Conservation (phyloP, 2,113 vertebrate genomes). For the Mormoops blainvillei region DNA sequence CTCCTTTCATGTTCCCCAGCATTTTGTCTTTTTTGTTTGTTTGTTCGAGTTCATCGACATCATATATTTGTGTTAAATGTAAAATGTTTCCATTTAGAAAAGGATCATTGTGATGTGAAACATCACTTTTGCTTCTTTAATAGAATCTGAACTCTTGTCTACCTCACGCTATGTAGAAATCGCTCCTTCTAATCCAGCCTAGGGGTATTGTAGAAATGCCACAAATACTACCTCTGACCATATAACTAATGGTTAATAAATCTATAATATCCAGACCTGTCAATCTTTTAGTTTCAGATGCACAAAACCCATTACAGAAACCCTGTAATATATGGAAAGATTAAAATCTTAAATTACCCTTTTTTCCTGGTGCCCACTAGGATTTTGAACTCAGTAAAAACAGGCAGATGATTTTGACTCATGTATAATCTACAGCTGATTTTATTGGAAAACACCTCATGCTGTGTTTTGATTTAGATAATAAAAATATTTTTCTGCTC, state of each 20-base stretch:
- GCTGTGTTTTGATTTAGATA: slow-evolving; percentile 76
- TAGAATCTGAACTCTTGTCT: not conserved
- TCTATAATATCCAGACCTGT: slow-evolving; percentile 78
- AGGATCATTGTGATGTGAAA: not conserved
- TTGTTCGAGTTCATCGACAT: not conserved
- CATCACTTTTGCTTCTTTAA: not conserved
- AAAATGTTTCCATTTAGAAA: slow-evolving; percentile 2
- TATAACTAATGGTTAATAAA: slow-evolving; percentile 81
- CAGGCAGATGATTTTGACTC: slow-evolving; percentile 74
- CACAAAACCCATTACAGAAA: slow-evolving; percentile 81
- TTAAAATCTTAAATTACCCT: slow-evolving; percentile 84
- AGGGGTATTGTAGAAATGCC: slow-evolving; percentile 45
- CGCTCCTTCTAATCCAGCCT: slow-evolving; percentile 57
- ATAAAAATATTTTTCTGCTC: slow-evolving; percentile 69
- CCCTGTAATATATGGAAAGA: slow-evolving; percentile 81
- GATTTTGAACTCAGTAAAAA: slow-evolving; percentile 79
- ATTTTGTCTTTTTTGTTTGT: not conserved
- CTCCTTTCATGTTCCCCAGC: not conserved
- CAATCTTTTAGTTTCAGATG: slow-evolving; percentile 80
- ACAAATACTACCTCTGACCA: slow-evolving; percentile 56
- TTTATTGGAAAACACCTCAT: slow-evolving; percentile 77
- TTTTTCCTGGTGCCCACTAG: slow-evolving; percentile 73
- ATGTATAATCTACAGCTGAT: slow-evolving; percentile 72
- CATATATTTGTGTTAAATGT: not conserved
- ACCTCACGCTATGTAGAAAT: not conserved